These are phyloP conservation scores for Cremastinae sp. DNA, from an alignment of 2,888 invertebrate species.

Conservation along the genomic window DNA sequence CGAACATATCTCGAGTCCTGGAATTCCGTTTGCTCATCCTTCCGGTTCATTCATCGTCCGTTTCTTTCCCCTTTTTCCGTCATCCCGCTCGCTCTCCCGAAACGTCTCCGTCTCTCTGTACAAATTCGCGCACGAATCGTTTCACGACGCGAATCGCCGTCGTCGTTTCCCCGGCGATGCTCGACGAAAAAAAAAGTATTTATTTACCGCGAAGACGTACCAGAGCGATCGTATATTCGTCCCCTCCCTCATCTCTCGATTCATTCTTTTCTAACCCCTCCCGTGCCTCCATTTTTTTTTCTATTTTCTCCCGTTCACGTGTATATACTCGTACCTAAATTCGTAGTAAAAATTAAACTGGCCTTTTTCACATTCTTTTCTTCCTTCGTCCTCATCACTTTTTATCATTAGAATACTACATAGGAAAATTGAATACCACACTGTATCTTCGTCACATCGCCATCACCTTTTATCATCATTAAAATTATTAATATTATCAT, in stretches of 20 bases:
- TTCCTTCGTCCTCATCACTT: neutral
- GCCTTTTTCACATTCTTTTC: conserved; percentile 14
- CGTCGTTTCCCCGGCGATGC: conserved; percentile 1
- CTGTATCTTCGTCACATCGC: conserved; percentile 32
- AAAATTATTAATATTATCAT: conserved; percentile 22
- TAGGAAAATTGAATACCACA: conserved; percentile 57
- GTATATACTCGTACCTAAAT: conserved; percentile 13
- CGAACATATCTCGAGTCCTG: conserved; percentile 14
- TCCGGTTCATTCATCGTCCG: conserved; percentile 16
- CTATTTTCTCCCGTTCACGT: conserved; percentile 2
- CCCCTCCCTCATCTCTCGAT: too few species aligned
- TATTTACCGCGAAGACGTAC: conserved; percentile 1
- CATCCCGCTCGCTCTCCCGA: neutral
- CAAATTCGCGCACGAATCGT: conserved; percentile 17
- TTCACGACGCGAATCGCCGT: neutral
- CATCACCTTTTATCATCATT: conserved; percentile 27
- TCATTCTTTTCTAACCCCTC: too few species aligned
- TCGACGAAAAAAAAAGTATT: neutral
- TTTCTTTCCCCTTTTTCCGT: neutral
- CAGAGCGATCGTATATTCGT: conserved; percentile 7
- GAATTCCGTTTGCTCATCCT: conserved; percentile 42
- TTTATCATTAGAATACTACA: conserved; percentile 51
- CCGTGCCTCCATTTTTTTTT: neutral
- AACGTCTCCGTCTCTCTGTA: conserved; percentile 11
- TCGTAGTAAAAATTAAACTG: conserved; percentile 40